phyloP scores from a whole-genome alignment of 1,140 invertebrate genomes.

The Gryllus bimaculatus region DNA sequence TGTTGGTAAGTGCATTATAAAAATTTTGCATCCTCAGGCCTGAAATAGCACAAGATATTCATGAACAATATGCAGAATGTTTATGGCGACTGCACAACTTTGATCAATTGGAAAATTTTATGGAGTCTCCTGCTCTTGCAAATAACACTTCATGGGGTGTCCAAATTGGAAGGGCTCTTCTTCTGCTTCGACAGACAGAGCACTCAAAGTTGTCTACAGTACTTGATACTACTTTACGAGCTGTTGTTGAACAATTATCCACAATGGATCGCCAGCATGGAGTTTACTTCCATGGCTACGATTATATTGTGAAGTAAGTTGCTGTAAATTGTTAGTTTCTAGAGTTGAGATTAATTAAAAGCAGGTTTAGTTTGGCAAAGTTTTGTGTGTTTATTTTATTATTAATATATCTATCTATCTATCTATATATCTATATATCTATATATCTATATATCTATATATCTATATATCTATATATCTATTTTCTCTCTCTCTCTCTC shows the following conservation, averaged over 20 bases:
- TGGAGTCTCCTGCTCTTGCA: constrained; percentile 39
- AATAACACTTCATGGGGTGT: constrained; percentile 41
- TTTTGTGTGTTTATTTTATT: background rate
- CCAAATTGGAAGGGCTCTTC: constrained; percentile 47
- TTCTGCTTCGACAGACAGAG: constrained; percentile 40
- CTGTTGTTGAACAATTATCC: constrained; percentile 56
- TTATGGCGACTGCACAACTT: constrained; percentile 80
- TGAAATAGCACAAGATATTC: constrained; percentile 38
- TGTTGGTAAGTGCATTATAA: too few relatives aligned
- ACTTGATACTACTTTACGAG: constrained; percentile 40
- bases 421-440: too few relatives aligned
- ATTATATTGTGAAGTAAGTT: constrained; percentile 58
- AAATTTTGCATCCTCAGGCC: constrained; percentile 26
- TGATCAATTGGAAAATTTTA: constrained; percentile 57
- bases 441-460: too few relatives aligned
- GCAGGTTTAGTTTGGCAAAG: too few relatives aligned
- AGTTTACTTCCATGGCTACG: constrained; percentile 75
- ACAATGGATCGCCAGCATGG: constrained; percentile 49
- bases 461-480: too few relatives aligned
- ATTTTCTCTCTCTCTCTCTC: too few relatives aligned
- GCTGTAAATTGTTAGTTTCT: background rate
- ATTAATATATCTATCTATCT: too few relatives aligned
- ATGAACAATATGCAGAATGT: constrained; percentile 64
- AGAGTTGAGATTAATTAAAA: too few relatives aligned
- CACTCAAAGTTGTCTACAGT: constrained; percentile 34